phyloP scores from a whole-genome alignment of 2,113 vertebrate genomes.

The Oreochromis aureus region DNA sequence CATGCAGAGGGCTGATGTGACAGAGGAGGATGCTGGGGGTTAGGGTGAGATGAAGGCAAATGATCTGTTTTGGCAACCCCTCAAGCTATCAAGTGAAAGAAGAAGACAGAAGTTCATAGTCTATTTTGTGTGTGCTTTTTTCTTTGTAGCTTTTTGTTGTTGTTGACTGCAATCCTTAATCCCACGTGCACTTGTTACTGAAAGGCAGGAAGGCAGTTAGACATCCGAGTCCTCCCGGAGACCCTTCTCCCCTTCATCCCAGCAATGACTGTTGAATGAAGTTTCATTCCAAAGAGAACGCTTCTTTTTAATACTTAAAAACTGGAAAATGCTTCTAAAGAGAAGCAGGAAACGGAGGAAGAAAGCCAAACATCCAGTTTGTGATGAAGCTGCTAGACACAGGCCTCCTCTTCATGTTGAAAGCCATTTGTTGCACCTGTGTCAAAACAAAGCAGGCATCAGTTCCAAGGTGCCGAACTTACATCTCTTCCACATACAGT shows the following conservation, averaged over 20 bases:
- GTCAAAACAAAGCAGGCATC: background rate
- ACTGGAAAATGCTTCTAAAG: background rate
- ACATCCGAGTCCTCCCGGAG: background rate
- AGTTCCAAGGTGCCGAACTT: background rate
- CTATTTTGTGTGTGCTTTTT: background rate
- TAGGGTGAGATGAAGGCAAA: background rate
- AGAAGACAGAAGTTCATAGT: background rate
- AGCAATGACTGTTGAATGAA: background rate
- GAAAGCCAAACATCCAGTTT: background rate
- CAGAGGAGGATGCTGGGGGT: background rate
- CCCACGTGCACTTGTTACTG: background rate
- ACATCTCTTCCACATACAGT: background rate
- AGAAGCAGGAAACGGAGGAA: background rate
- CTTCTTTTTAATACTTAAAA: background rate
- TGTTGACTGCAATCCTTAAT: background rate
- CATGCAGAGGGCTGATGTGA: background rate
- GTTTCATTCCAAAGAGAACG: background rate
- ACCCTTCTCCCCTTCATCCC: background rate
- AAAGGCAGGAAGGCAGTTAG: background rate
- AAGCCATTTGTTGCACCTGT: background rate
- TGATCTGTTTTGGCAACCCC: background rate
- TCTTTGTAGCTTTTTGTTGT: background rate
- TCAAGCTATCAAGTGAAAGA: background rate
- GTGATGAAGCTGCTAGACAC: background rate
- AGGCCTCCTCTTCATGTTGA: background rate